A percentile compares a stretch with the other conserved stretches of the same genome.
Conservation (phyloP, 2,797 vertebrate species). For the Lateolabrax maculatus region DNA sequence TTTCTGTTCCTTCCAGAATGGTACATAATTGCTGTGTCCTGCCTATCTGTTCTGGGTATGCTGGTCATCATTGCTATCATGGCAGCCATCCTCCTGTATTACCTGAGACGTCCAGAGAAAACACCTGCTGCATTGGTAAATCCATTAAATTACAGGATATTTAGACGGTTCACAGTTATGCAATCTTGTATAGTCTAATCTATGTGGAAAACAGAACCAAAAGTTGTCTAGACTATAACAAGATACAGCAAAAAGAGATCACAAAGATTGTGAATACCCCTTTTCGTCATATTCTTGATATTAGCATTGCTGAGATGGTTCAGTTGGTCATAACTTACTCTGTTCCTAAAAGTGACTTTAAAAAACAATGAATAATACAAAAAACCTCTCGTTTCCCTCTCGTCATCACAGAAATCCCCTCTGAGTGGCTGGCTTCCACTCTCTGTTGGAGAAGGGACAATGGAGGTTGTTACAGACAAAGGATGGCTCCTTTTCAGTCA, state of each 20-base stretch:
- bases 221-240: background rate
- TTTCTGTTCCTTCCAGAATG: slow-evolving; percentile 68
- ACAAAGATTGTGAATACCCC: too few species aligned
- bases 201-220: background rate
- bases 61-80: slow-evolving; percentile 40
- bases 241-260: background rate
- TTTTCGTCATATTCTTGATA: background rate
- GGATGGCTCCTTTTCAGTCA: slow-evolving; percentile 79
- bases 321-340: background rate
- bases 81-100: slow-evolving; percentile 57
- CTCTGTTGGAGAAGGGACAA: slow-evolving; percentile 52
- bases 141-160: slow-evolving; percentile 7
- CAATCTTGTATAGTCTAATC: background rate
- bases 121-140: slow-evolving; percentile 82
- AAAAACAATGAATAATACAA: background rate
- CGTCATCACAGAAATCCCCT: slow-evolving; percentile 76
- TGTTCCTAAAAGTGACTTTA: background rate
- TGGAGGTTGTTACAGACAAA: slow-evolving; percentile 84
- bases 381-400: background rate
- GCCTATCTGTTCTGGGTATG: slow-evolving; percentile 47
- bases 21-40: slow-evolving; percentile 54
- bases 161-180: background rate
- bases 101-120: slow-evolving; percentile 77
- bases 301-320: background rate
- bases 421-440: slow-evolving; percentile 80